Evolutionary conservation across 1,140 invertebrate species (phyloP).

Genomic region (Drosophila mojavensis): DNA sequence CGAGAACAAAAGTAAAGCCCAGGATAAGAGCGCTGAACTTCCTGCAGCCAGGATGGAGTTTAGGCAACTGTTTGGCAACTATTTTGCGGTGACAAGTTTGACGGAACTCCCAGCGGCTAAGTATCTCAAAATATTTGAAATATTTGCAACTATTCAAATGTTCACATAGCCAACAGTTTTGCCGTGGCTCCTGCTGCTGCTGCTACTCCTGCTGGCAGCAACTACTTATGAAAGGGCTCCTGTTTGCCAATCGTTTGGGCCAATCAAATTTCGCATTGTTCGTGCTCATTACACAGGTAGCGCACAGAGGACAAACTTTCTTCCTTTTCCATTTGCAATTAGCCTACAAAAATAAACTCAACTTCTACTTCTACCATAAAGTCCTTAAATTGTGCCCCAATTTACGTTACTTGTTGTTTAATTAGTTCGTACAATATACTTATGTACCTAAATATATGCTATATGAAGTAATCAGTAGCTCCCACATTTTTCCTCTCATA

Average conservation of each 20-base stretch:
- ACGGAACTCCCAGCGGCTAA: slow-evolving; percentile 47
- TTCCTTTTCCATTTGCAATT: slow-evolving; percentile 12
- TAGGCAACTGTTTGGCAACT: slow-evolving; percentile 60
- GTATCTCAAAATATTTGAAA: slow-evolving; percentile 69
- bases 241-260: slow-evolving; percentile 33
- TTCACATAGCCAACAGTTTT: slow-evolving; percentile 34
- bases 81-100: slow-evolving; percentile 69
- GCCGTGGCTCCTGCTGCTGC: slow-evolving; percentile 5
- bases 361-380: slow-evolving; percentile 11
- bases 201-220: neutral
- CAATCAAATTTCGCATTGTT: slow-evolving; percentile 42
- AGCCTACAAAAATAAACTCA: slow-evolving; percentile 16
- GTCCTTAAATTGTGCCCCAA: slow-evolving; percentile 15
- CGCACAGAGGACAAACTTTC: slow-evolving; percentile 33
- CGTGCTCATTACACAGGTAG: slow-evolving; percentile 28
- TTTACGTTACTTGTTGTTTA: slow-evolving; percentile 17
- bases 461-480: slow-evolving; percentile 1
- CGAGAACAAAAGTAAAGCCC: slow-evolving; percentile 59
- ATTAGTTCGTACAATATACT: neutral
- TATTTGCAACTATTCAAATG: slow-evolving; percentile 58
- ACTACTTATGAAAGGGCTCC: slow-evolving; percentile 12
- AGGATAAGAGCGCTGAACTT: slow-evolving; percentile 62
- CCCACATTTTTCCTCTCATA: slow-evolving; percentile 2
- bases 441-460: neutral
- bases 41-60: slow-evolving; percentile 46